Conservation (phyloP, 2,797 vertebrate genomes). For the Macrochelys suwanniensis region DNA sequence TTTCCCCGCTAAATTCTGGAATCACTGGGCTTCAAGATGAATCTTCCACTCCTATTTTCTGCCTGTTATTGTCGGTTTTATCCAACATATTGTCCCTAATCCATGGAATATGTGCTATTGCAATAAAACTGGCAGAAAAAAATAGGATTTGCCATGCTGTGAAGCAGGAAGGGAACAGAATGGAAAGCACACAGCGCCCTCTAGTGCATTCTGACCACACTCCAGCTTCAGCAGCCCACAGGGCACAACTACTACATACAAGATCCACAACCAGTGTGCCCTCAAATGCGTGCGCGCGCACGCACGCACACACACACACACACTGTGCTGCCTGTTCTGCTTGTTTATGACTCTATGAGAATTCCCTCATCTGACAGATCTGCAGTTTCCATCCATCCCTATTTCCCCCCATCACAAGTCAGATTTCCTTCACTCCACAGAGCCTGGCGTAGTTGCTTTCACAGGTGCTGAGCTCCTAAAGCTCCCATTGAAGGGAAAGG, state of each 20-base stretch:
- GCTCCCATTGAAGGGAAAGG: background rate
- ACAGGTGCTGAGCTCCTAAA: rapidly evolving
- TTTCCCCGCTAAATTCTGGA: background rate
- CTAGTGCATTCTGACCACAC: slow-evolving; percentile 21
- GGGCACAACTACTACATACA: background rate
- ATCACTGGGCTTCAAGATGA: background rate
- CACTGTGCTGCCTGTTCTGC: background rate
- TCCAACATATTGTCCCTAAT: background rate
- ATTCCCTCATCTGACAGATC: background rate
- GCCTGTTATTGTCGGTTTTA: background rate
- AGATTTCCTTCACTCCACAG: background rate
- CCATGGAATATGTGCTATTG: background rate
- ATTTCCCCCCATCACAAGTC: background rate
- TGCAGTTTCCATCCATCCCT: rapidly evolving
- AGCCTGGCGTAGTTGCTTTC: background rate
- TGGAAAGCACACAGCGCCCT: slow-evolving; percentile 63
- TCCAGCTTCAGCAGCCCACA: rapidly evolving
- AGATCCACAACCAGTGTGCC: background rate
- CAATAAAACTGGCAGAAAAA: background rate
- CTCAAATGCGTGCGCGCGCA: background rate
- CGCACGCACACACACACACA: background rate
- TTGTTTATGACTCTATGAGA: background rate
- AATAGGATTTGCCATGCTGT: background rate
- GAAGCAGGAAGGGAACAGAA: background rate
- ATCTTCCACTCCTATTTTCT: background rate